phyloP scores from a whole-genome alignment of 2,797 vertebrate species.

The Megaceryle alcyon region DNA sequence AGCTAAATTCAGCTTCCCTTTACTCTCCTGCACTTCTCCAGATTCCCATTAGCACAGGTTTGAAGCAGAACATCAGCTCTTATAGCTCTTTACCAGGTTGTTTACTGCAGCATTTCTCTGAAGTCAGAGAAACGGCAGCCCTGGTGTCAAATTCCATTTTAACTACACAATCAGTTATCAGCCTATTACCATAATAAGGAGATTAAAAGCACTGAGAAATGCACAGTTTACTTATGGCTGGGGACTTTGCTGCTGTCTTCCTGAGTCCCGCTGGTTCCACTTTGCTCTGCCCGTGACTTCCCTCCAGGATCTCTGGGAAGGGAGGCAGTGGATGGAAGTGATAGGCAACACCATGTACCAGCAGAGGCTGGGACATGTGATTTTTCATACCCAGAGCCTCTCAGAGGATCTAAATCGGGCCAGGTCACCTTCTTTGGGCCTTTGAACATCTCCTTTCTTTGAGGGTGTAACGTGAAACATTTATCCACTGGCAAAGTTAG shows the following conservation, averaged over 20 bases:
- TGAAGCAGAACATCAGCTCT: slow-evolving; percentile 47
- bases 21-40: slow-evolving; percentile 10
- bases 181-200: slow-evolving; percentile 63
- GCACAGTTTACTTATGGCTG: background rate
- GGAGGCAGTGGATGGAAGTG: background rate
- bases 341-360: background rate
- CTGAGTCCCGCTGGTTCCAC: background rate
- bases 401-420: background rate
- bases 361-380: background rate
- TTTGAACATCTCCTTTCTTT: background rate
- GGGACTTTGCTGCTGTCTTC: slow-evolving; percentile 4
- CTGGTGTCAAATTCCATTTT: slow-evolving; percentile 60
- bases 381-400: background rate
- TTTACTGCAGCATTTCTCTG: slow-evolving; percentile 59
- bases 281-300: background rate
- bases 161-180: slow-evolving; percentile 63
- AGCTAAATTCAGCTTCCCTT: slow-evolving; percentile 10
- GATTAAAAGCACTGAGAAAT: slow-evolving; percentile 47
- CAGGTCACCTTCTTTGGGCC: background rate
- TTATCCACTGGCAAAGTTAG: background rate
- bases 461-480: background rate
- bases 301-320: background rate
- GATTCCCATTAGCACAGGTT: slow-evolving; percentile 34
- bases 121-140: slow-evolving; percentile 53
- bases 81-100: slow-evolving; percentile 41